These are phyloP conservation scores for Ceratothoa steindachneri DNA, from an alignment of 2,888 invertebrate species.

Conservation along the genomic window DNA sequence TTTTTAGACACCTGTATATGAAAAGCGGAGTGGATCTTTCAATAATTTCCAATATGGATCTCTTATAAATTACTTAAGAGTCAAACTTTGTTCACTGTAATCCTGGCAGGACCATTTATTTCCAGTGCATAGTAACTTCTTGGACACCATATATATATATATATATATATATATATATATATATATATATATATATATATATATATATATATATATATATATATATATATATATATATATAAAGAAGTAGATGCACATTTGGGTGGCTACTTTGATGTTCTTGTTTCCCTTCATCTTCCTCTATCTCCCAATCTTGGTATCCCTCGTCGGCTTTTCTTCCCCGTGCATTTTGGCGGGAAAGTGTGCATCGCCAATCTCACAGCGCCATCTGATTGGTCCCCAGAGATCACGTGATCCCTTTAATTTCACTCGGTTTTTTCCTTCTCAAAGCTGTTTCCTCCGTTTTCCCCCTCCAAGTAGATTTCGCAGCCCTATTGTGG, in stretches of 20 bases:
- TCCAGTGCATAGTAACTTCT: too few species aligned
- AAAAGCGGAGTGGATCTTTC: too few species aligned
- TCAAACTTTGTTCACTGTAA: too few species aligned
- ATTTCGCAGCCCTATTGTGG: too few species aligned
- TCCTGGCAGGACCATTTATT: too few species aligned
- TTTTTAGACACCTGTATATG: too few species aligned
- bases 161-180: not conserved
- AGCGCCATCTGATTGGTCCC: slow-evolving; percentile 34
- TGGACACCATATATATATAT: too few species aligned
- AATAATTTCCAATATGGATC: too few species aligned
- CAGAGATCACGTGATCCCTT: slow-evolving; percentile 36
- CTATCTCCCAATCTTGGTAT: slow-evolving; percentile 7
- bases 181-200: not conserved
- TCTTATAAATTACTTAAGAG: too few species aligned
- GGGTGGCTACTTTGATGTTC: slow-evolving; percentile 2
- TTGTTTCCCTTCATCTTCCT: not conserved
- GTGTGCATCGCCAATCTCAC: slow-evolving; percentile 25
- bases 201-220: not conserved
- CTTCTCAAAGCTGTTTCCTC: not conserved
- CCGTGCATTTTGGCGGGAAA: slow-evolving; percentile 25
- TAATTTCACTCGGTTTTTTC: slow-evolving; percentile 34
- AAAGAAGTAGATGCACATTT: not conserved
- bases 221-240: too few species aligned
- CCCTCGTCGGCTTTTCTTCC: slow-evolving; percentile 9
- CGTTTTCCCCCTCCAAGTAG: too few species aligned